phyloP scores from a whole-genome alignment of 2,888 invertebrate species.

The Callinectes sapidus region DNA sequence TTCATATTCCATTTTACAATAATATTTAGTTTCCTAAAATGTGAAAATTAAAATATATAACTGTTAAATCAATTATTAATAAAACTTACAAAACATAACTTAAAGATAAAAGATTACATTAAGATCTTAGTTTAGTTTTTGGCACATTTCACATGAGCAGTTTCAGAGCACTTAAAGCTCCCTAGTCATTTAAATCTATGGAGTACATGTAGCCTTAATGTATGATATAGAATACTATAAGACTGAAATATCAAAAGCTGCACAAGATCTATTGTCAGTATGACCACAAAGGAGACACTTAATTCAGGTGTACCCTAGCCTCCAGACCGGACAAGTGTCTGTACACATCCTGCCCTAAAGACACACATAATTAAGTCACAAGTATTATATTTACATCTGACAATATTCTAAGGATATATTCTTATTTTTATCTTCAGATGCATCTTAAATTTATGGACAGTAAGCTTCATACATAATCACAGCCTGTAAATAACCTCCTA shows the following conservation, averaged over 20 bases:
- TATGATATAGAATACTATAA: not conserved
- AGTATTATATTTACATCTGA: not conserved
- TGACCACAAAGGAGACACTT: not conserved
- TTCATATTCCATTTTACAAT: not conserved
- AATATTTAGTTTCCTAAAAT: not conserved
- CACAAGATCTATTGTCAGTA: not conserved
- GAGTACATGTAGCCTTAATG: not conserved
- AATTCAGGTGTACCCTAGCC: not conserved
- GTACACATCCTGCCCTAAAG: not conserved
- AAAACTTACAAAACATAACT: not conserved
- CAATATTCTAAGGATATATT: no score
- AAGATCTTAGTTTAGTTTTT: constrained; percentile 37
- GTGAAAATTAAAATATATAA: not conserved
- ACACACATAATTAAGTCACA: not conserved
- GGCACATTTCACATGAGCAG: constrained; percentile 36
- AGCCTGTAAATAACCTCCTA: not conserved
- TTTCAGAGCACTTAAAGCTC: not conserved
- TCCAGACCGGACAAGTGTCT: not conserved
- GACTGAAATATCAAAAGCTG: not conserved
- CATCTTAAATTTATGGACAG: not conserved
- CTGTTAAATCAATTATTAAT: not conserved
- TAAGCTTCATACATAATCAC: constrained; percentile 6
- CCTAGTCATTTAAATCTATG: constrained; percentile 13
- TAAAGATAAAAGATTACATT: not conserved
- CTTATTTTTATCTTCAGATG: not conserved